Evolutionary conservation across 2,888 invertebrate species (phyloP).

Genomic region (Chesias legatella): DNA sequence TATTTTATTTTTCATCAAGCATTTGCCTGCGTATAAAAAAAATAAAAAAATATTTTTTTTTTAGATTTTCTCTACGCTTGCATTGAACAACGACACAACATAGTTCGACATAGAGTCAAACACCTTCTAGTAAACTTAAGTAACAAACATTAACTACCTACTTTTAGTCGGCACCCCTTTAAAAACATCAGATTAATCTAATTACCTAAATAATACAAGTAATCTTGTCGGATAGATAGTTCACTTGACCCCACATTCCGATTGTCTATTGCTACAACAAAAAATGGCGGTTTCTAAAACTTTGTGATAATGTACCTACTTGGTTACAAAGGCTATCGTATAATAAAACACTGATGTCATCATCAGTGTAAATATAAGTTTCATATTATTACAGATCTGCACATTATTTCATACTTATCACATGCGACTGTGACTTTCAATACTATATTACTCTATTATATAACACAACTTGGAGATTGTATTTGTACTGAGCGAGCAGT

Average conservation of each 20-base stretch:
- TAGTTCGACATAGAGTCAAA: too few relatives aligned
- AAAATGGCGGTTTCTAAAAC: slow-evolving; percentile 43
- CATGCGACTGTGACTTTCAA: background rate
- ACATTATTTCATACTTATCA: slow-evolving; percentile 4
- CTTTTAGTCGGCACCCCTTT: too few relatives aligned
- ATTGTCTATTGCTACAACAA: slow-evolving; percentile 36
- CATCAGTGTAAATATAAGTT: slow-evolving; percentile 34
- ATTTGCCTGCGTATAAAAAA: too few relatives aligned
- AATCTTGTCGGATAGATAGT: slow-evolving; percentile 5
- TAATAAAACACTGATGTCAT: slow-evolving; percentile 51
- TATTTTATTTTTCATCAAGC: too few relatives aligned
- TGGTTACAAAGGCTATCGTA: slow-evolving; percentile 55
- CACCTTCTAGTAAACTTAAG: too few relatives aligned
- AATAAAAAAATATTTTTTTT: too few relatives aligned
- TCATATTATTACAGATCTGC: slow-evolving; percentile 9
- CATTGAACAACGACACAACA: too few relatives aligned
- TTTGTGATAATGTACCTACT: slow-evolving; percentile 41
- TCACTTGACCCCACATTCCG: slow-evolving; percentile 34
- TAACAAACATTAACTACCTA: too few relatives aligned
- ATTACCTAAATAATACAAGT: slow-evolving; percentile 8
- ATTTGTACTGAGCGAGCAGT: too few relatives aligned
- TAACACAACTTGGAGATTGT: too few relatives aligned
- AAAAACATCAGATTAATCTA: background rate
- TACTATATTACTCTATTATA: background rate
- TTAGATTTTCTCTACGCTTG: too few relatives aligned